Conservation (phyloP, 2,888 invertebrate species). For the Aporophyla nigra region DNA sequence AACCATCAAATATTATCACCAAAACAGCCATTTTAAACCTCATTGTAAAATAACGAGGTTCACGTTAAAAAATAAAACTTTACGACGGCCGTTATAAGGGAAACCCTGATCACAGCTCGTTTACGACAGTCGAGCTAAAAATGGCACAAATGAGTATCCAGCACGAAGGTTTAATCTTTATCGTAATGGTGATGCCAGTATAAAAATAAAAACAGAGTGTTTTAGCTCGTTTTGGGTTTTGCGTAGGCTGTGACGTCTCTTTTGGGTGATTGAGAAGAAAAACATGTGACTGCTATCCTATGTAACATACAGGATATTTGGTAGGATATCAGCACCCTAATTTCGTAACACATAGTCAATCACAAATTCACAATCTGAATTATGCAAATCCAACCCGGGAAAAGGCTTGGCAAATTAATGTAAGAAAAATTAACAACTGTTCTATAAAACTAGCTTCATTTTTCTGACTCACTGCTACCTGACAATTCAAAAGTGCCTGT, state of each 20-base stretch:
- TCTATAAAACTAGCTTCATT: too few relatives aligned
- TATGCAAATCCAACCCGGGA: too few relatives aligned
- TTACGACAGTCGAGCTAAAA: conserved; percentile 27
- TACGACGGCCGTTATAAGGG: conserved; percentile 37
- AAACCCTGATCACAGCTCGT: conserved; percentile 37
- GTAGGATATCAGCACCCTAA: too few relatives aligned
- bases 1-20: conserved; percentile 20
- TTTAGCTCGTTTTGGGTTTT: conserved; percentile 19
- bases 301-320: neutral
- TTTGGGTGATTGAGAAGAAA: neutral
- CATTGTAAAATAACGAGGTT: conserved; percentile 27
- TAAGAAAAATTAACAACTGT: too few relatives aligned
- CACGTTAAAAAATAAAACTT: conserved; percentile 54
- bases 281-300: too few relatives aligned
- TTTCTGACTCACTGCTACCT: too few relatives aligned
- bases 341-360: too few relatives aligned
- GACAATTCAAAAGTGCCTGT: too few relatives aligned
- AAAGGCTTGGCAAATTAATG: too few relatives aligned
- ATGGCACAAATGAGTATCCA: conserved; percentile 26
- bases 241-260: conserved; percentile 8
- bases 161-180: conserved; percentile 43
- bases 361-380: too few relatives aligned
- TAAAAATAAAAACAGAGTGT: conserved; percentile 57
- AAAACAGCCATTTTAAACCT: conserved; percentile 18
- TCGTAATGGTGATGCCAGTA: conserved; percentile 35